A percentile compares a stretch with the other conserved stretches of the same genome.
Evolutionary conservation across 2,113 vertebrate species (phyloP).

Genomic region (Phoenicopterus ruber): DNA sequence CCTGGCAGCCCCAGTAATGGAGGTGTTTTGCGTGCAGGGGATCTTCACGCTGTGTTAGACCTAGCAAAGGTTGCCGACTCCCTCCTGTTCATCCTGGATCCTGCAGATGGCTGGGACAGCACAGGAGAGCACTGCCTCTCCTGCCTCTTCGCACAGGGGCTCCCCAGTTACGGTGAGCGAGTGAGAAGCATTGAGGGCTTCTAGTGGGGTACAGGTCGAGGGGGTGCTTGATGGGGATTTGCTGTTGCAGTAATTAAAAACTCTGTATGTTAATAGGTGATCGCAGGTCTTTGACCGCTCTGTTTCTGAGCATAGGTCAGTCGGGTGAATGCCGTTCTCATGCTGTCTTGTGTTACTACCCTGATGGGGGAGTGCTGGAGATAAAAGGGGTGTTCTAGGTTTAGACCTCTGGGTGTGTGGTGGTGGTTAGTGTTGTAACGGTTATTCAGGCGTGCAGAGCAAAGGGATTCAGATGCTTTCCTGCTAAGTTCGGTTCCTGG

Average conservation of each 20-base stretch:
- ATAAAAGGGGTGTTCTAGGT: background rate
- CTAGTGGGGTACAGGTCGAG: rapidly evolving
- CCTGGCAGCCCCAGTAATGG: background rate
- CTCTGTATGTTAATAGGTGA: background rate
- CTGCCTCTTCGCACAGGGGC: slow-evolving; percentile 92
- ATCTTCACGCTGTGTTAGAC: slow-evolving; percentile 87
- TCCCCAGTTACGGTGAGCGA: slow-evolving; percentile 88
- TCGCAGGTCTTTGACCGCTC: background rate
- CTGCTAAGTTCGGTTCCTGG: background rate
- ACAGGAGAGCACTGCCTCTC: slow-evolving; percentile 91
- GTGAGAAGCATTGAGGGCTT: background rate
- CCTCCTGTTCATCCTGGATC: slow-evolving; percentile 88
- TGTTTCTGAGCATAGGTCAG: background rate
- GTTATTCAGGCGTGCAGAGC: background rate
- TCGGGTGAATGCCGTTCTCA: rapidly evolving
- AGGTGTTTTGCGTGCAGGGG: slow-evolving; percentile 71
- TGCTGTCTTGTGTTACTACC: background rate
- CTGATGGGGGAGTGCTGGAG: background rate
- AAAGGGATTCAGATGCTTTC: background rate
- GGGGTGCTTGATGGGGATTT: background rate
- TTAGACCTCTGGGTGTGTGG: background rate
- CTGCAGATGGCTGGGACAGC: slow-evolving; percentile 88
- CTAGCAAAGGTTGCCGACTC: slow-evolving; percentile 92
- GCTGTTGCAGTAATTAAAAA: background rate
- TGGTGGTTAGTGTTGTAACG: background rate